phyloP scores from a whole-genome alignment of 2,888 invertebrate genomes.

The Geotrupes spiniger region DNA sequence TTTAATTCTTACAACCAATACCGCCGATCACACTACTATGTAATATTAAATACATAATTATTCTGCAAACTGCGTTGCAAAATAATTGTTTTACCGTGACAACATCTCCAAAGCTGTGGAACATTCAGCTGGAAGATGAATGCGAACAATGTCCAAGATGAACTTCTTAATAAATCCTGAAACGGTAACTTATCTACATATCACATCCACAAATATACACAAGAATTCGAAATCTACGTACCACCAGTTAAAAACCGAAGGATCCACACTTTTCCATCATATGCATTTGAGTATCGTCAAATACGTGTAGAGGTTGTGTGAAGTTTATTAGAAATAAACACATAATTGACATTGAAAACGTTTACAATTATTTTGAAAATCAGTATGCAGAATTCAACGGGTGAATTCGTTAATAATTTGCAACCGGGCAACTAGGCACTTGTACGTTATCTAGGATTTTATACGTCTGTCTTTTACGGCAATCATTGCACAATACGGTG shows the following conservation, averaged over 20 bases:
- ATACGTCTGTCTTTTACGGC: too few species aligned
- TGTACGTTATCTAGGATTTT: too few species aligned
- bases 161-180: conserved; percentile 31
- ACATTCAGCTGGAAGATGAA: conserved; percentile 26
- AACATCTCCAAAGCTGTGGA: conserved; percentile 31
- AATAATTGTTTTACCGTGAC: conserved; percentile 41
- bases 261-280: conserved; percentile 14
- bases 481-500: neutral
- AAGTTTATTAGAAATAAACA: conserved; percentile 3
- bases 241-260: conserved; percentile 21
- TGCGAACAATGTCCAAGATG: conserved; percentile 21
- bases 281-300: neutral
- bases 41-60: conserved; percentile 28
- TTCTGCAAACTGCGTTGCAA: conserved; percentile 42
- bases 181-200: conserved; percentile 32
- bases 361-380: conserved; percentile 27
- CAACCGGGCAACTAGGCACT: neutral
- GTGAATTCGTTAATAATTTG: neutral
- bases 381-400: conserved; percentile 32
- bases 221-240: conserved; percentile 27
- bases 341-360: neutral
- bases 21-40: neutral
- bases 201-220: conserved; percentile 20
- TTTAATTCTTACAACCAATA: conserved; percentile 8
- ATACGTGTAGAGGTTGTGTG: conserved; percentile 4